Evolutionary conservation across 2,888 invertebrate genomes (phyloP).

Genomic region (Limulus polyphemus): DNA sequence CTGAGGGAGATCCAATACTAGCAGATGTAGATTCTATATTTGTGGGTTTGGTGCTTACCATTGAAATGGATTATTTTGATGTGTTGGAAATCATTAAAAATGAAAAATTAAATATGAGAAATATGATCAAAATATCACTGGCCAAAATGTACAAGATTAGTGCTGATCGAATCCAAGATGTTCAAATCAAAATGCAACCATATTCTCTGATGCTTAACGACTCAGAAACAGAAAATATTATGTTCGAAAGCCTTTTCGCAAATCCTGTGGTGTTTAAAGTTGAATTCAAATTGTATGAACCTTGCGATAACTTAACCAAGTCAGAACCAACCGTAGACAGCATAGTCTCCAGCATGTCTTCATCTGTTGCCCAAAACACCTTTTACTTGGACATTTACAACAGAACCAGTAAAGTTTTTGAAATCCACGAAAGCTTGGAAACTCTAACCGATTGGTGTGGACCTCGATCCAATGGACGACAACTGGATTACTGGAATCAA

Average conservation of each 20-base stretch:
- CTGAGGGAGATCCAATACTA: neutral
- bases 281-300: slow-evolving; percentile 15
- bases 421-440: slow-evolving; percentile 13
- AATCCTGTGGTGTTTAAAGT: slow-evolving; percentile 9
- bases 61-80: slow-evolving; percentile 12
- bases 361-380: slow-evolving; percentile 14
- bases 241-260: slow-evolving; percentile 6
- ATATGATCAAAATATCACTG: neutral
- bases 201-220: neutral
- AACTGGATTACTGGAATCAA: slow-evolving; percentile 19
- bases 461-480: neutral
- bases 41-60: slow-evolving; percentile 8
- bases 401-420: slow-evolving; percentile 11
- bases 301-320: neutral
- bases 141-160: neutral
- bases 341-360: slow-evolving; percentile 15
- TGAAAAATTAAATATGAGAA: neutral
- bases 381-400: slow-evolving; percentile 16
- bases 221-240: neutral
- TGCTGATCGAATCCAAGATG: neutral
- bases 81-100: slow-evolving; percentile 1
- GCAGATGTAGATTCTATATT: slow-evolving; percentile 5
- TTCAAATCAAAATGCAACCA: neutral
- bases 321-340: slow-evolving; percentile 16
- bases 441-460: slow-evolving; percentile 14